Conservation (phyloP, 1,140 invertebrate genomes). For the Myzus persicae region DNA sequence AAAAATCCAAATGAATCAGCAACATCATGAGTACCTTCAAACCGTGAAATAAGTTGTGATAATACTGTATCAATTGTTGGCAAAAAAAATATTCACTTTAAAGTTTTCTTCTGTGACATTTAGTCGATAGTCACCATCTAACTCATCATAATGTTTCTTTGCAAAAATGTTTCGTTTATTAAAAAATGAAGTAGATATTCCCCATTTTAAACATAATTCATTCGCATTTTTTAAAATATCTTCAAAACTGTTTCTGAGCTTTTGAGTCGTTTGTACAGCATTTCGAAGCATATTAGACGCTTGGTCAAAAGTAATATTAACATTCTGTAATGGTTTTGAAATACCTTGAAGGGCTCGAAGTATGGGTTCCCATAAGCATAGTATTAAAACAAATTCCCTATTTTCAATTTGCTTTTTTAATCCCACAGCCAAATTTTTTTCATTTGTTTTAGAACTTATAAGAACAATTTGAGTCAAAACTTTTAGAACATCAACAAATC, state of each 20-base stretch:
- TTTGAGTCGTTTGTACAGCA: not conserved
- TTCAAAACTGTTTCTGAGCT: not conserved
- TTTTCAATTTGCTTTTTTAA: slow-evolving; percentile 16
- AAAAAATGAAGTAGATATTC: not conserved
- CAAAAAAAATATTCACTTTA: not conserved
- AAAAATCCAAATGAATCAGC: not conserved
- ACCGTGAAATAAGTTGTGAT: not conserved
- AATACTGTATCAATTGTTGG: not conserved
- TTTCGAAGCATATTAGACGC: not conserved
- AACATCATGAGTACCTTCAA: not conserved
- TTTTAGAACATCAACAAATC: not conserved
- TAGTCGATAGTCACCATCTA: not conserved
- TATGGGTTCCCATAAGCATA: not conserved
- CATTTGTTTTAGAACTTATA: not conserved
- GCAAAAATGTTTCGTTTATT: slow-evolving; percentile 2
- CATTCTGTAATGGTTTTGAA: not conserved
- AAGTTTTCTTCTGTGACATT: not conserved
- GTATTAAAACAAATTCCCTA: slow-evolving; percentile 6
- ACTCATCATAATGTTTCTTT: not conserved
- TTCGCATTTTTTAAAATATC: not conserved
- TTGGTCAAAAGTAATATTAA: not conserved
- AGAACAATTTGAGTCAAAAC: not conserved
- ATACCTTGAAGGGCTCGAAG: not conserved
- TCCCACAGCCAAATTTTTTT: not conserved
- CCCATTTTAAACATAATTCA: not conserved